phyloP scores from a whole-genome alignment of 2,888 invertebrate species.

The Druceiella hillmani region DNA sequence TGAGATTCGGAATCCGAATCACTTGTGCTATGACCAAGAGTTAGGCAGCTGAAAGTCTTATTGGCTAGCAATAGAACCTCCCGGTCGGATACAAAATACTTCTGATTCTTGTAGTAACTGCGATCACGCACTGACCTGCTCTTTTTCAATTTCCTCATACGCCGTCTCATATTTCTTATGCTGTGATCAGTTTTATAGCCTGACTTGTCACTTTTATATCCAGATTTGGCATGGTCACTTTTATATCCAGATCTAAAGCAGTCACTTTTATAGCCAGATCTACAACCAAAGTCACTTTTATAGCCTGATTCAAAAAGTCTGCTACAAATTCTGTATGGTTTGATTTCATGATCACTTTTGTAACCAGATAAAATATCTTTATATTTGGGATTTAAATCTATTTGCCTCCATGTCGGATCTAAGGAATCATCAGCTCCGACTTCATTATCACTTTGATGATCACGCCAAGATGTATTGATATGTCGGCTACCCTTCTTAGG shows the following conservation, averaged over 20 bases:
- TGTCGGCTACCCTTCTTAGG: slow-evolving; percentile 40
- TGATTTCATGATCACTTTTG: slow-evolving; percentile 54
- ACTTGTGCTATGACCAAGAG: slow-evolving; percentile 52
- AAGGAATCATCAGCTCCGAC: slow-evolving; percentile 50
- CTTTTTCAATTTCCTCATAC: slow-evolving; percentile 47
- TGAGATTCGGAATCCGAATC: slow-evolving; percentile 48
- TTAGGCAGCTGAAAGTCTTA: slow-evolving; percentile 49
- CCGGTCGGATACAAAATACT: slow-evolving; percentile 53
- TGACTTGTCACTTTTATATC: slow-evolving; percentile 57
- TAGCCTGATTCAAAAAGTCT: slow-evolving; percentile 54
- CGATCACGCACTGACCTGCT: slow-evolving; percentile 47
- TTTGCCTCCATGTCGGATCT: slow-evolving; percentile 61
- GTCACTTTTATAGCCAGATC: slow-evolving; percentile 49
- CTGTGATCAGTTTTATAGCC: slow-evolving; percentile 57
- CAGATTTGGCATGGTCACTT: slow-evolving; percentile 45
- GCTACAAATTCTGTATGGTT: slow-evolving; percentile 49
- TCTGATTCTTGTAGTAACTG: slow-evolving; percentile 51
- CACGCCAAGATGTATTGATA: slow-evolving; percentile 42
- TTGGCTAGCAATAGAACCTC: slow-evolving; percentile 54
- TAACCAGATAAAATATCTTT: slow-evolving; percentile 55
- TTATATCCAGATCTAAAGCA: slow-evolving; percentile 41
- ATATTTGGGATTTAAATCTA: slow-evolving; percentile 59
- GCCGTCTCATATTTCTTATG: slow-evolving; percentile 42
- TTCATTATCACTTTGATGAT: slow-evolving; percentile 48
- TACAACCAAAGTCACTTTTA: slow-evolving; percentile 55